Conservation (phyloP, 2,888 invertebrate genomes). For the Cancer borealis region DNA sequence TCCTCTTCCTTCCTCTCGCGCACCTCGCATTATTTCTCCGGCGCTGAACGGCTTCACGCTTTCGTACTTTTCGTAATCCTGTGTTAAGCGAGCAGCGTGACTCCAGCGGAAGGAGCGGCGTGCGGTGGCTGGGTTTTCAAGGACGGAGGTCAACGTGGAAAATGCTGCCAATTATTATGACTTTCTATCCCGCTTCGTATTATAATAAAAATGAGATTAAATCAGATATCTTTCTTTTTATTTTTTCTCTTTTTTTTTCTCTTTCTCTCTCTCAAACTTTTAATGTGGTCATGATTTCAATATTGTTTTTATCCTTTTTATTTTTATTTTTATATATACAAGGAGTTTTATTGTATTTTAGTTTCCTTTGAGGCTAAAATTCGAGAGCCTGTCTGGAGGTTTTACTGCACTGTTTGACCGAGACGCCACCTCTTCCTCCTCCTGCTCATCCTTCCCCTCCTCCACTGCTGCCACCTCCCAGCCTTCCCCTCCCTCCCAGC, state of each 20-base stretch:
- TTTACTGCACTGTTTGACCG: neutral
- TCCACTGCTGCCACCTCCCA: neutral
- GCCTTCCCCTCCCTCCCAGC: neutral
- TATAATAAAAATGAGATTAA: neutral
- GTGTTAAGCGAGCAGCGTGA: neutral
- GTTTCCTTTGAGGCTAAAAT: neutral
- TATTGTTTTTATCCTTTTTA: neutral
- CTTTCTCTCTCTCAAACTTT: neutral
- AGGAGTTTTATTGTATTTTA: neutral
- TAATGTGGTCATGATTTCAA: neutral
- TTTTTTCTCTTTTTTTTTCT: neutral
- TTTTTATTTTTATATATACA: neutral
- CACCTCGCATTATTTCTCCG: slow-evolving; percentile 12
- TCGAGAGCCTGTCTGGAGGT: neutral
- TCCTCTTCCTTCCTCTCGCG: neutral
- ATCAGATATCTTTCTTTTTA: neutral
- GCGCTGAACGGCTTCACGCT: neutral
- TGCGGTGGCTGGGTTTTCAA: neutral
- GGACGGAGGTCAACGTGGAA: neutral
- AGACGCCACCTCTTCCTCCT: neutral
- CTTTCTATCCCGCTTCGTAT: neutral
- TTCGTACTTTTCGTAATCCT: slow-evolving; percentile 13
- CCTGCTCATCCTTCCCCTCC: neutral
- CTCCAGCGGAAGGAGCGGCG: neutral
- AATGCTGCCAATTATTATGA: neutral